Percentiles rank a stretch among this genome's conserved stretches.
phyloP scores from a whole-genome alignment of 1,140 invertebrate species.

The Cepaea nemoralis region DNA sequence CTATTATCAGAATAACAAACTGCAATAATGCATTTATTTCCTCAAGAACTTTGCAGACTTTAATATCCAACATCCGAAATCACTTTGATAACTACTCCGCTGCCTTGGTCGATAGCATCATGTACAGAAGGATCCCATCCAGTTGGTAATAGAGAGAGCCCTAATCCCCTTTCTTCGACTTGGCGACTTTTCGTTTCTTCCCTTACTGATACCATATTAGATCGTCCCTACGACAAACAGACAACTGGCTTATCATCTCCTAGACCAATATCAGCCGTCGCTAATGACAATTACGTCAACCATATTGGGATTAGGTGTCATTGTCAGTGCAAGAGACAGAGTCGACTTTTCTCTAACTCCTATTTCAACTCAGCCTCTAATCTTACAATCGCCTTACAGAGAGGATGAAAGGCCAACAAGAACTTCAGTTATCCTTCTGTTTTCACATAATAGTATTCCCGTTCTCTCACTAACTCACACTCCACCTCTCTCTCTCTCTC shows the following conservation, averaged over 20 bases:
- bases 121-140: no score
- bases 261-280: background rate
- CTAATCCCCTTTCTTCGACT: background rate
- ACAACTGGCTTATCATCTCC: constrained; percentile 15
- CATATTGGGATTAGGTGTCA: constrained; percentile 17
- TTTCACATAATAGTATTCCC: no score
- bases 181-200: constrained; percentile 22
- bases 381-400: constrained; percentile 17
- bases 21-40: no score
- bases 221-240: constrained; percentile 16
- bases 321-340: background rate
- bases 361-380: background rate
- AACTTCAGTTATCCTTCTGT: background rate
- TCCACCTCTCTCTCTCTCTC: no score
- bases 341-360: constrained; percentile 1
- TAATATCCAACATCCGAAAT: no score
- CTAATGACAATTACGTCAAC: constrained; percentile 30
- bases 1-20: no score
- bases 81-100: no score
- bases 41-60: no score
- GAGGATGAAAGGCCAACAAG: background rate
- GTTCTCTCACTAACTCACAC: no score
- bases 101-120: no score
- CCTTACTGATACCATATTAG: constrained; percentile 1
- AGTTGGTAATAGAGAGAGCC: background rate